phyloP scores from a whole-genome alignment of 2,888 invertebrate species.

The Ectemnius continuus region DNA sequence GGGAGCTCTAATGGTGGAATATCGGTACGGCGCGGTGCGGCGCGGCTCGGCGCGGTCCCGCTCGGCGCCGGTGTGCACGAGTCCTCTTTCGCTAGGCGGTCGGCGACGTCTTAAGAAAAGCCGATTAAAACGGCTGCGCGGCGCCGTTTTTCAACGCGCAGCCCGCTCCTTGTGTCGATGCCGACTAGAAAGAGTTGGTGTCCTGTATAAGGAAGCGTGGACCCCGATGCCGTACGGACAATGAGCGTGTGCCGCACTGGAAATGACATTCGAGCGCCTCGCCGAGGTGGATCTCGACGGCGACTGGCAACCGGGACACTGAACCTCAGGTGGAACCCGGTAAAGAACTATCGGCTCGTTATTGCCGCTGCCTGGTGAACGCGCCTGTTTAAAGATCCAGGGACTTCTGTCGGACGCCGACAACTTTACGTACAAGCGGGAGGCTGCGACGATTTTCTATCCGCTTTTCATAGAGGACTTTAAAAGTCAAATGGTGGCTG shows the following conservation, averaged over 20 bases:
- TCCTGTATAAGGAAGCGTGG: conserved; percentile 66
- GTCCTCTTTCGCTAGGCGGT: conserved; percentile 14
- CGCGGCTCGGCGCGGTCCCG: conserved; percentile 50
- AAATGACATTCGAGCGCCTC: conserved; percentile 71
- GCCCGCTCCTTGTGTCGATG: conserved; percentile 54
- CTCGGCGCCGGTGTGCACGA: too few relatives aligned
- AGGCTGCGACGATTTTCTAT: conserved; percentile 34
- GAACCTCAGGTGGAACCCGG: conserved; percentile 16
- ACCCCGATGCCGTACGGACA: conserved; percentile 58
- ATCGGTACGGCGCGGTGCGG: conserved; percentile 58
- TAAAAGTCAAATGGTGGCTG: too few relatives aligned
- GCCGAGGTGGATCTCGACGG: conserved; percentile 30
- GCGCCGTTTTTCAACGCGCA: conserved; percentile 70
- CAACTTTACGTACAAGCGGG: conserved; percentile 30
- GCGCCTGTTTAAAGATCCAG: conserved; percentile 49
- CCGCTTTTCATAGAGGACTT: too few relatives aligned
- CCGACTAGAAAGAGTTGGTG: conserved; percentile 50
- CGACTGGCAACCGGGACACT: not conserved
- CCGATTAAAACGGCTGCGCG: conserved; percentile 63
- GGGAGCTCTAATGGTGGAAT: conserved; percentile 61
- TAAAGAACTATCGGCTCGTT: conserved; percentile 61
- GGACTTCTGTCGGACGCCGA: conserved; percentile 49
- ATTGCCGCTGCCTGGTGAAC: conserved; percentile 49
- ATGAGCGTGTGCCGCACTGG: conserved; percentile 71
- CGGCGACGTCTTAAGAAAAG: conserved; percentile 56